Conservation (phyloP, 2,888 invertebrate species). For the Drosophila tripunctata region DNA sequence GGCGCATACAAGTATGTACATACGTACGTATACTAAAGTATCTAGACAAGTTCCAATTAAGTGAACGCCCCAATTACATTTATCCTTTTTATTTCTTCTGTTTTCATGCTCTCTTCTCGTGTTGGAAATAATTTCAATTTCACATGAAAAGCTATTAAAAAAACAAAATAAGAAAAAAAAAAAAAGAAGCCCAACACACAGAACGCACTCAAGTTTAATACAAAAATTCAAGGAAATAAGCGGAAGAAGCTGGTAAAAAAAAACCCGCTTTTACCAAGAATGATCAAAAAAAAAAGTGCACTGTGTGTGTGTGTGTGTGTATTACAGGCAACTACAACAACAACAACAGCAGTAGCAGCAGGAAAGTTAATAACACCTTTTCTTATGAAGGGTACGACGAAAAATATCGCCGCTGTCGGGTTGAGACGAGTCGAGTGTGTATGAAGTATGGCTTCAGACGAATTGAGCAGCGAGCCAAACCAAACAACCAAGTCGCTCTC, state of each 20-base stretch:
- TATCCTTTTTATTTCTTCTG: constrained; percentile 49
- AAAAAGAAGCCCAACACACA: constrained; percentile 26
- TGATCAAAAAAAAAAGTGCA: constrained; percentile 74
- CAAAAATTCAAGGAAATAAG: constrained; percentile 75
- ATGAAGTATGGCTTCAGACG: constrained; percentile 65
- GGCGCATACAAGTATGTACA: constrained; percentile 3
- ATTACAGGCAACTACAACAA: constrained; percentile 41
- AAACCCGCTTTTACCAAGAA: constrained; percentile 75
- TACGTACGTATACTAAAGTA: too few relatives aligned
- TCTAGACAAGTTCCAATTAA: constrained; percentile 59
- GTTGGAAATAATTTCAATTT: constrained; percentile 64
- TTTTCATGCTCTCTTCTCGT: not conserved
- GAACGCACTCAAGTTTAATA: constrained; percentile 71
- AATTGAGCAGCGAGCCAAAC: constrained; percentile 45
- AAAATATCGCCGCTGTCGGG: constrained; percentile 44
- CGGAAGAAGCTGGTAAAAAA: constrained; percentile 79
- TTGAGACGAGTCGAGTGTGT: constrained; percentile 40
- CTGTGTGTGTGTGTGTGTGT: constrained; percentile 8
- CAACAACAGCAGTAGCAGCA: constrained; percentile 43
- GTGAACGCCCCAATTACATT: constrained; percentile 60
- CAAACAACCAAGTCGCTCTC: constrained; percentile 34
- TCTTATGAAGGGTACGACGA: constrained; percentile 73
- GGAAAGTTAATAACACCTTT: constrained; percentile 75
- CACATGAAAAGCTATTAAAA: constrained; percentile 77
- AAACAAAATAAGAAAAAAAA: not conserved